These are phyloP conservation scores for Valencia hispanica DNA, from an alignment of 2,797 vertebrate genomes.

Conservation along the genomic window DNA sequence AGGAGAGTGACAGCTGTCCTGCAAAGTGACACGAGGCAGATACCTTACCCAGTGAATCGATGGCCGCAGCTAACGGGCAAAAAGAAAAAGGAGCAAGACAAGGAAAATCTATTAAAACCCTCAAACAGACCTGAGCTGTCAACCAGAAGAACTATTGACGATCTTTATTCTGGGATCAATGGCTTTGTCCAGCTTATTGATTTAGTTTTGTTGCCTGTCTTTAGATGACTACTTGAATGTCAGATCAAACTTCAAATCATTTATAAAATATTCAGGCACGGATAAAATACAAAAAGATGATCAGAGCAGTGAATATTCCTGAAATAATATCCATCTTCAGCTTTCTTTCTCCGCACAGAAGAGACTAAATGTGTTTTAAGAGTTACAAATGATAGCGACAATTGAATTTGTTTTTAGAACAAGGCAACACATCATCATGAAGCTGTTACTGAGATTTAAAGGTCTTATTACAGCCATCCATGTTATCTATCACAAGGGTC, in stretches of 20 bases:
- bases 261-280: slow-evolving; percentile 8
- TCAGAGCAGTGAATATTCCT: background rate
- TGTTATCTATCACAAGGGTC: background rate
- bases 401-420: background rate
- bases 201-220: slow-evolving; percentile 55
- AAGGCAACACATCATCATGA: background rate
- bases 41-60: slow-evolving; percentile 67
- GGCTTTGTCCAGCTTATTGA: slow-evolving; percentile 55
- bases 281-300: slow-evolving; percentile 1
- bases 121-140: slow-evolving; percentile 41
- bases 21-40: slow-evolving; percentile 67
- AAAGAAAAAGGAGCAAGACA: background rate
- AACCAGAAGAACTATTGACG: slow-evolving; percentile 60
- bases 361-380: background rate
- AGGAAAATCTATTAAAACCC: slow-evolving; percentile 50
- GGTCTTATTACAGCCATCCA: background rate
- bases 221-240: slow-evolving; percentile 18
- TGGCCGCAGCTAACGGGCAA: slow-evolving; percentile 21
- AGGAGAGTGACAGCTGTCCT: slow-evolving; percentile 72
- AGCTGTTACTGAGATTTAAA: background rate
- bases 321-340: background rate
- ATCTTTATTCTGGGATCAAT: slow-evolving; percentile 68
- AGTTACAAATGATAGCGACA: background rate
- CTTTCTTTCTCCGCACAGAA: background rate
- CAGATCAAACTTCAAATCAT: slow-evolving; percentile 7